Evolutionary conservation across 1,140 invertebrate species (phyloP).

Genomic region (Brachionus sp.): DNA sequence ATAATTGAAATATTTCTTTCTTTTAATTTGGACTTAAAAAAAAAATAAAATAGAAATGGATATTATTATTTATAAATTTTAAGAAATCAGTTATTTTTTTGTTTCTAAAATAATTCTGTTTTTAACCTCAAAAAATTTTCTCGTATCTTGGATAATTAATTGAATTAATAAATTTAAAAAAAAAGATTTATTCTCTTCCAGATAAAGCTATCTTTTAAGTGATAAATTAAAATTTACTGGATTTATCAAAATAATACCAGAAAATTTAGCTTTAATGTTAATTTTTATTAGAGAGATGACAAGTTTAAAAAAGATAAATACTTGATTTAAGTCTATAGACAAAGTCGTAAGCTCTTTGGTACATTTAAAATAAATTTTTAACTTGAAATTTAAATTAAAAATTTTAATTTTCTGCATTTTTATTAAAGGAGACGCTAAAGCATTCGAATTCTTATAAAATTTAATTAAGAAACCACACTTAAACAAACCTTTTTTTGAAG

Average conservation of each 20-base stretch:
- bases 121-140: no score
- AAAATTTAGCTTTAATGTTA: no score
- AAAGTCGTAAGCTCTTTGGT: not conserved
- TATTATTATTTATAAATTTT: not conserved
- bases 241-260: not conserved
- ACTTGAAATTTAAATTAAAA: not conserved
- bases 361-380: not conserved
- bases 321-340: slow-evolving; percentile 15
- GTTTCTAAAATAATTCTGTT: not conserved
- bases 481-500: slow-evolving; percentile 29
- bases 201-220: no score
- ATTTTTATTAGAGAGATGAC: not conserved
- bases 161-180: no score
- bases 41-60: not conserved
- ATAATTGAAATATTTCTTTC: not conserved
- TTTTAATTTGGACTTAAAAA: not conserved
- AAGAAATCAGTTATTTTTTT: not conserved
- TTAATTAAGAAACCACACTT: not conserved
- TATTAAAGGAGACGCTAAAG: not conserved
- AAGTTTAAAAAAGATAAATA: not conserved
- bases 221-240: not conserved
- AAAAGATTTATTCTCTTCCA: no score
- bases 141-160: not conserved
- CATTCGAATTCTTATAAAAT: not conserved
- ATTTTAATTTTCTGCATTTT: not conserved